phyloP scores from a whole-genome alignment of 1,140 invertebrate genomes.

The Pseudobourletiella spinata region DNA sequence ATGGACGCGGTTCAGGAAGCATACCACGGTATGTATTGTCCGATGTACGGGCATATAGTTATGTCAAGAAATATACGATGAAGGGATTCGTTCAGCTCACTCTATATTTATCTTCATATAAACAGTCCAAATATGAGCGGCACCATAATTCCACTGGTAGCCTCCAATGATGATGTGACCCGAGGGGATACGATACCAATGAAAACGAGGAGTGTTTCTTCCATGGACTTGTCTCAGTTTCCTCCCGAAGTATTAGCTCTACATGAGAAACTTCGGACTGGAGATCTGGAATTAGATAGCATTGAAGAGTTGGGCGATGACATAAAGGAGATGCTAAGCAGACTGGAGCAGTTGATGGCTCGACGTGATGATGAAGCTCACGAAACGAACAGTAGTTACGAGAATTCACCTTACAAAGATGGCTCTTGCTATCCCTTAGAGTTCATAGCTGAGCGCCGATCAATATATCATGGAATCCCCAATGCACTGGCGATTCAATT shows the following conservation, averaged over 20 bases:
- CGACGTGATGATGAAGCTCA: background rate
- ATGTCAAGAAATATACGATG: too few species aligned
- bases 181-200: background rate
- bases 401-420: too few species aligned
- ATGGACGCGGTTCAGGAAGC: too few species aligned
- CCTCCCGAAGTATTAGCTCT: background rate
- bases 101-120: too few species aligned
- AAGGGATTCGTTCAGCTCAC: too few species aligned
- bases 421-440: conserved; percentile 8
- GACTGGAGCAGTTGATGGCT: background rate
- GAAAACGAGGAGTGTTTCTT: too few species aligned
- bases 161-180: background rate
- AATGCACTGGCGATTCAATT: conserved; percentile 58
- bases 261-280: background rate
- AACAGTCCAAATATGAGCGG: too few species aligned
- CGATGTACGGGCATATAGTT: too few species aligned
- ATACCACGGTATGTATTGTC: too few species aligned
- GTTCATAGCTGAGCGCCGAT: background rate
- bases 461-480: conserved; percentile 38
- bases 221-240: background rate
- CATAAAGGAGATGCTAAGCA: background rate
- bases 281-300: background rate
- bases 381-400: background rate
- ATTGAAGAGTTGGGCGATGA: background rate
- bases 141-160: background rate